Evolutionary conservation across 1,140 invertebrate species (phyloP).

Genomic region (Trichoplusia ni): DNA sequence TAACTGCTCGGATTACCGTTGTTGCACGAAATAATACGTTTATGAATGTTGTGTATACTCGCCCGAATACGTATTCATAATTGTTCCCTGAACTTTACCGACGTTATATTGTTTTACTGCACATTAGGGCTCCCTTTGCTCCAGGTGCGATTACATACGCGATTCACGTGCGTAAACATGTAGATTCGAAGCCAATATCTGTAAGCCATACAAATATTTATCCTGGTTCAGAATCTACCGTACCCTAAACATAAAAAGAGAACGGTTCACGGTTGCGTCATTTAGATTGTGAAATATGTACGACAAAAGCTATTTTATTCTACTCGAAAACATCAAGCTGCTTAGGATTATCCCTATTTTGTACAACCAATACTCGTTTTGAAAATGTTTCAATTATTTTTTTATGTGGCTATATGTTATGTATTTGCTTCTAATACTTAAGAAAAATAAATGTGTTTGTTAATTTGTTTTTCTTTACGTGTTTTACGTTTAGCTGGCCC

Average conservation of each 20-base stretch:
- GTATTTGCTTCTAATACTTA: not conserved
- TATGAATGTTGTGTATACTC: conserved; percentile 6
- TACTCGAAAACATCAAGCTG: conserved; percentile 13
- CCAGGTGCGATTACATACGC: not conserved
- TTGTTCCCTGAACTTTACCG: not conserved
- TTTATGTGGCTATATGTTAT: not conserved
- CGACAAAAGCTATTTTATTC: conserved; percentile 1
- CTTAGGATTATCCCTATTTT: conserved; percentile 1
- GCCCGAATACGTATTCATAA: not conserved
- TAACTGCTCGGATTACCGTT: conserved; percentile 22
- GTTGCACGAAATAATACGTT: conserved; percentile 14
- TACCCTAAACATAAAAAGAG: conserved; percentile 5
- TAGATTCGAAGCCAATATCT: not conserved
- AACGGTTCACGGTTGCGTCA: not conserved
- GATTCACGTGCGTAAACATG: not conserved
- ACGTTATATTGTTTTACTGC: conserved; percentile 3
- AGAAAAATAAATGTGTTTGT: not conserved
- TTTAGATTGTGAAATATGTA: conserved; percentile 15
- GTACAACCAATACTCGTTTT: no score
- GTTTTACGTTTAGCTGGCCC: not conserved
- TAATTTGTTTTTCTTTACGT: not conserved
- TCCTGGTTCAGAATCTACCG: not conserved
- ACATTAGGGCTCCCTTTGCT: not conserved
- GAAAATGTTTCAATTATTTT: no score
- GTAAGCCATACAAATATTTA: conserved; percentile 12